Evolutionary conservation across 2,113 vertebrate genomes (phyloP), one percentile per base, ranked within the genome.

Genomic region (Hippocampus zosterae): DNA sequence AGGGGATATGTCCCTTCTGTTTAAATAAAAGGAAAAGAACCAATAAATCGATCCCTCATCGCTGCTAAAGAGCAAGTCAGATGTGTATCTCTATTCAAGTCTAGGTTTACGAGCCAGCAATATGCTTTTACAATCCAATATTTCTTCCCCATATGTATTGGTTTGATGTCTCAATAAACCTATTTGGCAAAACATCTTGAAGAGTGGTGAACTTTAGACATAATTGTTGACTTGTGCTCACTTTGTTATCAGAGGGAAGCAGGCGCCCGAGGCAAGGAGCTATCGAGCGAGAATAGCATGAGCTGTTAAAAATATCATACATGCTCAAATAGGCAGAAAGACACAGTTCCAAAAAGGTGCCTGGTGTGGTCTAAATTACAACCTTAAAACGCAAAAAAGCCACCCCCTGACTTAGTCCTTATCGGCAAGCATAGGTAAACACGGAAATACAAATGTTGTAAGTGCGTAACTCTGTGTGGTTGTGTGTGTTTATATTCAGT

Each of bases 161-260:
- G 23, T 68, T 46, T 50, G 21, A 60, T 37, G 25, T 16, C 42
- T 66, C 25, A 50, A 50, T 29, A 23, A 44, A 21, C 15, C 40
- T 42, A 5, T 3, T 3, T 1, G 62, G 13, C n/a, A 25, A 63
- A 62, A 9, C 65, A 50, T 50, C 27, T 67, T 68, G 19, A 60
- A 21, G 11, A 53, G 33, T 66, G 66, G 27, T 27, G 19, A 65
- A 44, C 62, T 65, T 65, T 65, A 25, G 6, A 65, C n/a, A 44
- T 16, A 25, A 46, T 46, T 25, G n/a, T 46, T 23, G n/a, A 41
- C 18, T 41, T 21, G 61, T 21, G 41, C 41, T 65, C 41, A 53
- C 23, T 55, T 50, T 75, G 69, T 75, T 69, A 66, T 75, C 40
- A 62, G 55, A 75, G 62, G 40, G 67, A 80, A 73, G 48, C 18